Evolutionary conservation across 2,113 vertebrate species (phyloP).

Genomic region (Miniopterus natalensis): DNA sequence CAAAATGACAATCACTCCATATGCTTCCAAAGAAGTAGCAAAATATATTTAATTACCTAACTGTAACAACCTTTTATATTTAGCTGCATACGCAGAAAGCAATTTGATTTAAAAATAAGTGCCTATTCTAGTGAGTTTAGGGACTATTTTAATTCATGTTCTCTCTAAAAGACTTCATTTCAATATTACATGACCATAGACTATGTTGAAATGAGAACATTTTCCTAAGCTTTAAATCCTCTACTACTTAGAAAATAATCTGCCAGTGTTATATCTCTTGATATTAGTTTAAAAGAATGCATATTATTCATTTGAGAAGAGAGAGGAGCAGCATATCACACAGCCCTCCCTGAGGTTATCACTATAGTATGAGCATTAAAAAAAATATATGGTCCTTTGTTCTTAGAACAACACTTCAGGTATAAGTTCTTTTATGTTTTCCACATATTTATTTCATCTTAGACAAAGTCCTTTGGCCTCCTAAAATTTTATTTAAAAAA

Average conservation of each 20-base stretch:
- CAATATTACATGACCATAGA: neutral
- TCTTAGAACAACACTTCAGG: neutral
- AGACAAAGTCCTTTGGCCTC: neutral
- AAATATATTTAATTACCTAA: constrained; percentile 35
- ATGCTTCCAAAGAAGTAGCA: neutral
- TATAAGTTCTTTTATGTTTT: neutral
- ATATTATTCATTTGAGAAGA: neutral
- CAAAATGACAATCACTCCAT: constrained; percentile 20
- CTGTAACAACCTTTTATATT: neutral
- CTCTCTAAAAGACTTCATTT: constrained; percentile 13
- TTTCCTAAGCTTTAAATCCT: constrained; percentile 21
- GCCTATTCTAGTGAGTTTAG: neutral
- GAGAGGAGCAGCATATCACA: neutral
- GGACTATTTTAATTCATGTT: neutral
- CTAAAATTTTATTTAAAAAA: constrained; percentile 16
- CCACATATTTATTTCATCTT: constrained; percentile 16
- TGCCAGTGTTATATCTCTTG: neutral
- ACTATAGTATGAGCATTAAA: neutral
- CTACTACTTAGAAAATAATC: neutral
- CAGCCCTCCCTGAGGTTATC: neutral
- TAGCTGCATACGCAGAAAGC: neutral
- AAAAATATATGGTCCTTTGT: neutral
- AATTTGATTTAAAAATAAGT: constrained; percentile 49
- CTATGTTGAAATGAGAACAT: neutral
- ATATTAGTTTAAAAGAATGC: neutral